Evolutionary conservation across 2,113 vertebrate genomes (phyloP).

Genomic region (Catagonus wagneri): DNA sequence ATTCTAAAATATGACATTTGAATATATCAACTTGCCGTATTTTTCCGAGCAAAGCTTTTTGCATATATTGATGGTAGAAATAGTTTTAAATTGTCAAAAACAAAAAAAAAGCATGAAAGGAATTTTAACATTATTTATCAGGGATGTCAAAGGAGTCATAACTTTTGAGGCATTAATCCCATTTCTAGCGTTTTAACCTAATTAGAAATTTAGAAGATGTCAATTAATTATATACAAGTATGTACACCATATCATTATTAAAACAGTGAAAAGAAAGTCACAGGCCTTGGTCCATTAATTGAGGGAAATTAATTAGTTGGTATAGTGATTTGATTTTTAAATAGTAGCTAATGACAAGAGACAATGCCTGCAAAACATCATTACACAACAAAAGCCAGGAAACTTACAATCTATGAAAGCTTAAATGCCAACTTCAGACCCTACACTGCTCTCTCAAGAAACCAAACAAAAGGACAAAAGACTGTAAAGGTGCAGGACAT

Average conservation of each 20-base stretch:
- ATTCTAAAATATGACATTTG: neutral
- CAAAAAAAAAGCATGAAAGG: neutral
- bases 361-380: neutral
- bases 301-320: neutral
- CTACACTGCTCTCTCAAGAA: neutral
- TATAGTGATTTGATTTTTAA: neutral
- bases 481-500: neutral
- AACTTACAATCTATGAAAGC: neutral
- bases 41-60: constrained; percentile 3
- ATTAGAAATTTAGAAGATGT: neutral
- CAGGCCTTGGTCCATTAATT: neutral
- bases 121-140: neutral
- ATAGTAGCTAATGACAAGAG: neutral
- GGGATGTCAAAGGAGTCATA: neutral
- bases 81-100: neutral
- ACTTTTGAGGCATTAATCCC: neutral
- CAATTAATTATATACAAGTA: constrained; percentile 6
- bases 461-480: neutral
- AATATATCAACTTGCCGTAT: neutral
- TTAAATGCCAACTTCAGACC: neutral
- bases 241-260: neutral
- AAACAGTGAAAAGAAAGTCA: neutral
- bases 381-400: neutral
- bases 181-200: neutral
- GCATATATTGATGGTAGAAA: neutral